Base-by-base conservation (phyloP, 2,797 vertebrate species). In the Zenarchopterus dispar region DNA sequence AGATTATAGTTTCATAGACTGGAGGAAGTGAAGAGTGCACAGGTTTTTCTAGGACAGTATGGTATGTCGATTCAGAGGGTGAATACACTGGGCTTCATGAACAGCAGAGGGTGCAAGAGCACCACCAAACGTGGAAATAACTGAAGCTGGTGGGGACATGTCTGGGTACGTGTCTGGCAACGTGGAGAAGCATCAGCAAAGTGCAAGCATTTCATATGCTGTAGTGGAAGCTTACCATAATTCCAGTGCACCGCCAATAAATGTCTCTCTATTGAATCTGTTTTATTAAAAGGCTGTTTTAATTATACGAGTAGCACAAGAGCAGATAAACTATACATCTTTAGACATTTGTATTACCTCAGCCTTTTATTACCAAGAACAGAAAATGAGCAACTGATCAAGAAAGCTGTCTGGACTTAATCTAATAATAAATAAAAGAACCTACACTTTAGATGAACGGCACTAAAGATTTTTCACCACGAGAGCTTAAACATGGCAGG, bases 21-120 rank as follows among this genome's bases (percentile, higher is more conserved):
- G 10, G 47, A 15, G 11, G 6, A 23, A 15, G 13, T 22, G 7
- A 31, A 1, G 33, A 36, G 9, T 36, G 33, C 8, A 10, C 2
- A 10, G 16, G 36, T 28, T 28, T 31, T 18, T 11, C 17, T 10
- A 36, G 23, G 11, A 13, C 8, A 16, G 1, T n/a, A 11, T 36
- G 0, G 0, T n/a, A 19, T 0, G 10, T 28, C 19, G 17, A 22
- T 18, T 1, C 4, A 24, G 6, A 22, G 0, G 13, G 33, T 47
- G 0, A 6, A 11, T 19, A 10, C 59, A 56, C 42, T 79, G 42
- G 67, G 28, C 47, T 55, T 28, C 0, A 0, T 4, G 47, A 51
- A 54, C 89, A 90, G 77, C 69, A 85, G 89, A 85, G 84, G 89
- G 84, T 0, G 78, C 84, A 70, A 76, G 67, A 65, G 22, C 79